Evolutionary conservation across 1,140 invertebrate species (phyloP).

Genomic region (Heliothis subflexa): DNA sequence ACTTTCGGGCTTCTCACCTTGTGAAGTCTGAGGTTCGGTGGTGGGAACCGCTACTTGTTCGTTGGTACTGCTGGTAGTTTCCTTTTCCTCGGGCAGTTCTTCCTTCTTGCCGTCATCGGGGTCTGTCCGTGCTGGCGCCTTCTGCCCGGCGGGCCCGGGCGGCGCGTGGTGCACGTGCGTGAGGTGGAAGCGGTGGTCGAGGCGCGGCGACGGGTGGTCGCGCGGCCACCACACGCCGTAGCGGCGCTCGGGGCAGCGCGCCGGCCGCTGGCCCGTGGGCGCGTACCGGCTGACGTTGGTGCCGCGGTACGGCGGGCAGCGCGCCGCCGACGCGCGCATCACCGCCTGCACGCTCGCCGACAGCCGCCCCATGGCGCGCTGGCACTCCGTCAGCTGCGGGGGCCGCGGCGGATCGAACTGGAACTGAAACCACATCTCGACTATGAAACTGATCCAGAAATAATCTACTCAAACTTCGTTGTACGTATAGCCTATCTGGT

Average conservation of each 20-base stretch:
- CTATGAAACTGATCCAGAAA: background rate
- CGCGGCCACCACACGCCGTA: slow-evolving; percentile 75
- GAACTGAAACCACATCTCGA: slow-evolving; percentile 61
- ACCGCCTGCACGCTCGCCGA: slow-evolving; percentile 74
- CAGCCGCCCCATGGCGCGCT: slow-evolving; percentile 71
- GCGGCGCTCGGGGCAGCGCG: slow-evolving; percentile 66
- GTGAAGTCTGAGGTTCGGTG: slow-evolving; percentile 43
- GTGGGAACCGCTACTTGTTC: slow-evolving; percentile 47
- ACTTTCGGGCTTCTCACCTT: slow-evolving; percentile 54
- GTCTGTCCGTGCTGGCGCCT: slow-evolving; percentile 46
- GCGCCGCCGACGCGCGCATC: slow-evolving; percentile 69
- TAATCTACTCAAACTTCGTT: too few relatives aligned
- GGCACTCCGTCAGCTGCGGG: slow-evolving; percentile 66
- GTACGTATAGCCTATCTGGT: too few relatives aligned
- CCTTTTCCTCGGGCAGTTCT: slow-evolving; percentile 49
- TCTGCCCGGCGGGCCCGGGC: slow-evolving; percentile 42
- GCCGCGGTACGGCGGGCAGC: slow-evolving; percentile 72
- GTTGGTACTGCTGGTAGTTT: slow-evolving; percentile 33
- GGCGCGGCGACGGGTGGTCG: slow-evolving; percentile 64
- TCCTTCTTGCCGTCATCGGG: slow-evolving; percentile 51
- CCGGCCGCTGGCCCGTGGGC: slow-evolving; percentile 71
- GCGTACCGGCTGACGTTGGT: slow-evolving; percentile 77
- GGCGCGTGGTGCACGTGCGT: slow-evolving; percentile 49
- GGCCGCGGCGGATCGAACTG: slow-evolving; percentile 75
- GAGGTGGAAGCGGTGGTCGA: slow-evolving; percentile 61